These are phyloP conservation scores for Meiosimyza platycephala DNA, from an alignment of 2,888 invertebrate species.

Conservation along the genomic window DNA sequence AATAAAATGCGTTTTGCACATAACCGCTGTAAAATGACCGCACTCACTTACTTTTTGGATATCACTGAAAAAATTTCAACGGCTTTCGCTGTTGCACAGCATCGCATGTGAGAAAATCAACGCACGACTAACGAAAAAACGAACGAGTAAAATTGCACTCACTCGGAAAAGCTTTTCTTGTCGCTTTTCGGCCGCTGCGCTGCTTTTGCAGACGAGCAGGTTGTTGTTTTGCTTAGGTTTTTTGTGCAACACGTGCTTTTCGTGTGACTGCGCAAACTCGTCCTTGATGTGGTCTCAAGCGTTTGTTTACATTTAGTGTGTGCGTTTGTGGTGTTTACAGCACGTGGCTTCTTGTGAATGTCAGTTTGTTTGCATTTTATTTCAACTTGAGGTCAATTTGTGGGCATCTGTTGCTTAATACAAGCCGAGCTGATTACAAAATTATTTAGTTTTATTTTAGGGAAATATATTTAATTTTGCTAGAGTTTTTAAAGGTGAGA, in stretches of 20 bases:
- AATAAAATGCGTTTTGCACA: background rate
- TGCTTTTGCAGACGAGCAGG: conserved; percentile 8
- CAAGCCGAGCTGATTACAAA: too few relatives aligned
- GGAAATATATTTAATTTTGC: too few relatives aligned
- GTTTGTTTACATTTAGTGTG: conserved; percentile 43
- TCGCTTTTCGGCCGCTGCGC: conserved; percentile 26
- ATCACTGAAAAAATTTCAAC: conserved; percentile 51
- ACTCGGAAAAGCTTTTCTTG: conserved; percentile 24
- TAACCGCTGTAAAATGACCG: conserved; percentile 42
- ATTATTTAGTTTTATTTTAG: too few relatives aligned
- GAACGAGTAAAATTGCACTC: conserved; percentile 1
- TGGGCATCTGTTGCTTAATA: too few relatives aligned
- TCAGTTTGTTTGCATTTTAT: too few relatives aligned
- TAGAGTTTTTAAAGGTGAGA: too few relatives aligned
- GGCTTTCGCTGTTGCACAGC: conserved; percentile 3
- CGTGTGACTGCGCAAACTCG: conserved; percentile 17
- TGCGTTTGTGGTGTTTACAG: background rate
- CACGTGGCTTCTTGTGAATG: background rate
- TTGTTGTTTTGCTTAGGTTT: conserved; percentile 52
- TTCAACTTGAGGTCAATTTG: too few relatives aligned
- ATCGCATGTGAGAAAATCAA: conserved; percentile 42
- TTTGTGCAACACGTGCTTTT: conserved; percentile 43
- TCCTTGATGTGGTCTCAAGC: conserved; percentile 43
- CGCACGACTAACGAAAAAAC: background rate
- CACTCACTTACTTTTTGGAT: conserved; percentile 55